Conservation (phyloP, 37 sponge, comb jelly and placozoan genomes). For the Agelas oroides region DNA sequence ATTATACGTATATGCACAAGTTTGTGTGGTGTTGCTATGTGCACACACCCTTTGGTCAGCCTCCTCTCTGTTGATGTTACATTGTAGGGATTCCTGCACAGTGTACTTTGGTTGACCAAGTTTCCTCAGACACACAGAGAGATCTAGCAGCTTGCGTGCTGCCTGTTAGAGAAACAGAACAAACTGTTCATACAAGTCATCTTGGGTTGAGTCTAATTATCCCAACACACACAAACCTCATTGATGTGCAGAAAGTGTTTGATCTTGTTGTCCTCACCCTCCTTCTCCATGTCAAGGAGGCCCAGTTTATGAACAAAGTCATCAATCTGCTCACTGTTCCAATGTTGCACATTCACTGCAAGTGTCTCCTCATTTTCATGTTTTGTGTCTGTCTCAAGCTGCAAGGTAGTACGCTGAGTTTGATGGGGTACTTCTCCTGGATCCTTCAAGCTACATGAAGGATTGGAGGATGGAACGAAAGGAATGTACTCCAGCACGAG, state of each 20-base stretch:
- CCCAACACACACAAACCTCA: constrained; percentile 24
- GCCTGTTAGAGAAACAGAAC: constrained; percentile 18
- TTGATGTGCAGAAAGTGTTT: constrained; percentile 63
- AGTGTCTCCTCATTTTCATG: background rate
- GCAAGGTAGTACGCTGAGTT: background rate
- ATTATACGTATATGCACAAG: background rate
- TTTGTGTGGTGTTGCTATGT: too few species aligned
- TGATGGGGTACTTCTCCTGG: too few species aligned
- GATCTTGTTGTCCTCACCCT: constrained; percentile 61
- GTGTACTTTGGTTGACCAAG: constrained; percentile 73
- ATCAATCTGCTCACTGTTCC: constrained; percentile 76
- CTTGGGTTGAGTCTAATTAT: too few species aligned
- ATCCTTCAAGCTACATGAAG: too few species aligned
- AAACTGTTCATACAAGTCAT: too few species aligned
- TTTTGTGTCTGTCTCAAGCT: background rate
- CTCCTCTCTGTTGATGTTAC: background rate
- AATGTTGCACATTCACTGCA: constrained; percentile 7
- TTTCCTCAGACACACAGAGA: constrained; percentile 48
- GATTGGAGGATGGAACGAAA: background rate
- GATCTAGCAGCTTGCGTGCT: constrained; percentile 65
- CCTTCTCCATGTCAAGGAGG: constrained; percentile 78
- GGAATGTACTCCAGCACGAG: constrained; percentile 3
- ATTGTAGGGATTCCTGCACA: constrained; percentile 3
- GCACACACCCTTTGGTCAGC: constrained; percentile 41
- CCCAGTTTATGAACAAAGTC: constrained; percentile 93